phyloP scores from a whole-genome alignment of 2,113 vertebrate species.

The Ophiodon elongatus region DNA sequence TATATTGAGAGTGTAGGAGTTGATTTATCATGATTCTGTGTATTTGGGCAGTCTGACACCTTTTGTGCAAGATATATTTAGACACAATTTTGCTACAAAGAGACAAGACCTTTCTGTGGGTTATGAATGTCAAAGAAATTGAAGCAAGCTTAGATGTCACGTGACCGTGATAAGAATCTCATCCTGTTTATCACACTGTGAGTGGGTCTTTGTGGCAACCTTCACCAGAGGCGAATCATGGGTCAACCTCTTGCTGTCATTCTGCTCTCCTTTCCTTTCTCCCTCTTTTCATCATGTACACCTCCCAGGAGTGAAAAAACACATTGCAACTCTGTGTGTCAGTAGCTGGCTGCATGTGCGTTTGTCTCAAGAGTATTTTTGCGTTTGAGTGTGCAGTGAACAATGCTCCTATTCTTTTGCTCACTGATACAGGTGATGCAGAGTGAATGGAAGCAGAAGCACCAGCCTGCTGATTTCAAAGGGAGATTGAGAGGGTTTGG shows the following conservation, averaged over 20 bases:
- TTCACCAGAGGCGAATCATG: constrained; percentile 25
- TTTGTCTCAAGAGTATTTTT: constrained; percentile 40
- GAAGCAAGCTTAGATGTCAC: constrained; percentile 24
- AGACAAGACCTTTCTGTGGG: constrained; percentile 16
- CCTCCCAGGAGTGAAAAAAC: constrained; percentile 20
- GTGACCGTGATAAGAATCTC: constrained; percentile 65
- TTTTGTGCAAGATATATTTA: neutral
- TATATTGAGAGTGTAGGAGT: neutral
- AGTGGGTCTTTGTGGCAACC: constrained; percentile 43
- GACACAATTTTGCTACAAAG: constrained; percentile 11
- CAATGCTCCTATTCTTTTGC: constrained; percentile 58
- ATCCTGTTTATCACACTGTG: constrained; percentile 40
- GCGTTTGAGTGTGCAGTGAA: constrained; percentile 38
- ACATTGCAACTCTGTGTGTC: constrained; percentile 23
- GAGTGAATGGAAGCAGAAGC: constrained; percentile 50
- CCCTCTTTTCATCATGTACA: constrained; percentile 35
- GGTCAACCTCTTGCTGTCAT: constrained; percentile 39
- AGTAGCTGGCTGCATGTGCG: neutral
- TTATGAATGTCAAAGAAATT: constrained; percentile 43
- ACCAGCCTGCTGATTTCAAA: constrained; percentile 62
- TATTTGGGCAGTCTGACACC: constrained; percentile 2
- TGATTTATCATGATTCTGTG: neutral
- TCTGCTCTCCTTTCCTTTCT: constrained; percentile 17
- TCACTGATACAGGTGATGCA: constrained; percentile 53
- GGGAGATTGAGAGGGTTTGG: constrained; percentile 33